These are phyloP conservation scores for Xestobium rufovillosum DNA, from an alignment of 2,888 invertebrate species.

Conservation along the genomic window DNA sequence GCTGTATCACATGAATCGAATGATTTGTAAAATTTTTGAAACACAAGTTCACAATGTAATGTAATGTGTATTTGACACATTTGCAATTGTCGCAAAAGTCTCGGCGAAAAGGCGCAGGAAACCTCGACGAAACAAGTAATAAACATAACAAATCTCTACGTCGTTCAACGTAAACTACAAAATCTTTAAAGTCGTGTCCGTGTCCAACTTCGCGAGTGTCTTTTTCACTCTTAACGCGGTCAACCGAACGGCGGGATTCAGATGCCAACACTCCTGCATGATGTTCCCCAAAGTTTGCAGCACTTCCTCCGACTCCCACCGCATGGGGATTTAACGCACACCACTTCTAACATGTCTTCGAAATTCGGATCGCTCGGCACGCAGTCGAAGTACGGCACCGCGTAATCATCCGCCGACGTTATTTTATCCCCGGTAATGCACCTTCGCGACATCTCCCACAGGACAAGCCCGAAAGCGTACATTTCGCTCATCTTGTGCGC, in stretches of 20 bases:
- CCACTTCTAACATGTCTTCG: conserved; percentile 75
- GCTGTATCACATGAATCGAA: too few species aligned
- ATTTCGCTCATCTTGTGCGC: conserved; percentile 87
- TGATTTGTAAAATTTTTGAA: too few species aligned
- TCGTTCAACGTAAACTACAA: too few species aligned
- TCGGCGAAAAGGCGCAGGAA: too few species aligned
- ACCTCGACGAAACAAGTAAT: too few species aligned
- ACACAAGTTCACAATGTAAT: too few species aligned
- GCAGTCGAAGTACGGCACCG: conserved; percentile 75
- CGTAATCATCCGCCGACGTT: conserved; percentile 62
- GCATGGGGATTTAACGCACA: conserved; percentile 62
- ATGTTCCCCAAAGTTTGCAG: conserved; percentile 62
- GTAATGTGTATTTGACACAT: too few species aligned
- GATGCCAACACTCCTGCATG: conserved; percentile 88
- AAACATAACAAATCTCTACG: too few species aligned
- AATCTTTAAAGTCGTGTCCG: conserved; percentile 55
- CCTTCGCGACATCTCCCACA: conserved; percentile 80
- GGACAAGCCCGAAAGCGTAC: conserved; percentile 78
- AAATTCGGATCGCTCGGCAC: conserved; percentile 80
- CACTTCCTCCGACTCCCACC: conserved; percentile 69
- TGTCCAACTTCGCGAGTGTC: conserved; percentile 66
- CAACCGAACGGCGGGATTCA: conserved; percentile 77
- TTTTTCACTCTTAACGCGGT: conserved; percentile 91
- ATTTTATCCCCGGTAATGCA: conserved; percentile 59
- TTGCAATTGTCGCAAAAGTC: too few species aligned